Conservation (phyloP, 2,113 vertebrate genomes). For the Pantherophis guttatus region DNA sequence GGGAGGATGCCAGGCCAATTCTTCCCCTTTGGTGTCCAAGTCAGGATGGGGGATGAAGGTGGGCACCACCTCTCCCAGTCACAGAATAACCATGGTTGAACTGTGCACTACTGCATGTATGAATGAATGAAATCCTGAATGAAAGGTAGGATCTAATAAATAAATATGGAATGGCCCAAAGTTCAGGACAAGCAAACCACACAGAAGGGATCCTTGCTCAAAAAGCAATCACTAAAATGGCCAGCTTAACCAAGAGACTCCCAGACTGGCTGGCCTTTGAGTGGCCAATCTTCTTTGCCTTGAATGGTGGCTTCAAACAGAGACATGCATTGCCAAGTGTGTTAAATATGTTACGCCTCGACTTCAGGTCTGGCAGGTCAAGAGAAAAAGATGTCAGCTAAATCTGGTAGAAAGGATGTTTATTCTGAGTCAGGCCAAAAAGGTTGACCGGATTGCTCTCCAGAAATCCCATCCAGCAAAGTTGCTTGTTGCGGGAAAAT, state of each 20-base stretch:
- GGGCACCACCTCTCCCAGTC: not conserved
- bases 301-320: not conserved
- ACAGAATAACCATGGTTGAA: not conserved
- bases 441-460: not conserved
- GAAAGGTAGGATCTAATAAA: not conserved
- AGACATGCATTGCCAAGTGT: not conserved
- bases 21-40: no score
- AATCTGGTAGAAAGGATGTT: not conserved
- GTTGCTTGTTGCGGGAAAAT: not conserved
- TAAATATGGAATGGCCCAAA: not conserved
- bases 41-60: no score
- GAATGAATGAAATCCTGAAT: not conserved
- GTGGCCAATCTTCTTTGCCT: not conserved
- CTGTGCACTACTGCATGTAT: not conserved
- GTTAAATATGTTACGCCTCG: not conserved
- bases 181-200: not conserved
- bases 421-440: not conserved
- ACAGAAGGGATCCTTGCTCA: not conserved
- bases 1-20: no score
- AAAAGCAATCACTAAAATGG: not conserved
- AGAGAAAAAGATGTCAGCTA: not conserved
- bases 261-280: not conserved
- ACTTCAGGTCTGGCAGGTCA: not conserved
- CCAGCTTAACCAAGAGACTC: not conserved
- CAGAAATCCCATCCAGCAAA: not conserved